Percentiles rank a stretch among this genome's conserved stretches.
Conservation (phyloP, 2,113 vertebrate genomes). For the Corythoichthys haematopterus region DNA sequence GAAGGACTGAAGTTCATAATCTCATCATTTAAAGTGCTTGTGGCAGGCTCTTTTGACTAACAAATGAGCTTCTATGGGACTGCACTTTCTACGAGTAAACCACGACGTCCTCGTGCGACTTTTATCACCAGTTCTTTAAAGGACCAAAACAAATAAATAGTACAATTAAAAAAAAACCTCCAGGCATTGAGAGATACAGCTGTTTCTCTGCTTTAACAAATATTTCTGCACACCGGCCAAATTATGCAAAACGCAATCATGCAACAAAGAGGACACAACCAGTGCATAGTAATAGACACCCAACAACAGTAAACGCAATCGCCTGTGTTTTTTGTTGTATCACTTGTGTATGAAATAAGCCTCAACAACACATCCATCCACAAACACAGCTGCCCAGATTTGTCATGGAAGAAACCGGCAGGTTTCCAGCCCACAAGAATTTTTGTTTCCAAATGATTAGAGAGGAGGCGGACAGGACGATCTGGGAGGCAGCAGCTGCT, state of each 20-base stretch:
- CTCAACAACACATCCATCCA: conserved; percentile 10
- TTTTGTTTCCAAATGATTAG: conserved; percentile 61
- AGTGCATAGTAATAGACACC: conserved; percentile 11
- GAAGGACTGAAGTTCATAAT: no score
- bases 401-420: conserved; percentile 37
- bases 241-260: conserved; percentile 48
- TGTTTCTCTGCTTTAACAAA: conserved; percentile 34
- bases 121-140: conserved; percentile 19
- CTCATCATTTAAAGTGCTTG: background rate
- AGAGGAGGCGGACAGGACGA: conserved; percentile 39
- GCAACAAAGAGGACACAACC: conserved; percentile 36
- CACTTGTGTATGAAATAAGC: conserved; percentile 9
- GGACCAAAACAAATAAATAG: conserved; percentile 46
- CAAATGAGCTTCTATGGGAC: conserved; percentile 10
- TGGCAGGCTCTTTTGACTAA: conserved; percentile 4
- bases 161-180: conserved; percentile 32
- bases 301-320: conserved; percentile 15
- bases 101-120: background rate
- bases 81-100: conserved; percentile 7
- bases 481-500: conserved; percentile 67
- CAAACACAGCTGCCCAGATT: conserved; percentile 37
- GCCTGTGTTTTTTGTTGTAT: conserved; percentile 2
- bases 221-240: conserved; percentile 34
- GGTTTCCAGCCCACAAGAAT: conserved; percentile 56
- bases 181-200: conserved; percentile 10